phyloP scores from a whole-genome alignment of 1,140 invertebrate genomes.

The Glossosoma conforme region DNA sequence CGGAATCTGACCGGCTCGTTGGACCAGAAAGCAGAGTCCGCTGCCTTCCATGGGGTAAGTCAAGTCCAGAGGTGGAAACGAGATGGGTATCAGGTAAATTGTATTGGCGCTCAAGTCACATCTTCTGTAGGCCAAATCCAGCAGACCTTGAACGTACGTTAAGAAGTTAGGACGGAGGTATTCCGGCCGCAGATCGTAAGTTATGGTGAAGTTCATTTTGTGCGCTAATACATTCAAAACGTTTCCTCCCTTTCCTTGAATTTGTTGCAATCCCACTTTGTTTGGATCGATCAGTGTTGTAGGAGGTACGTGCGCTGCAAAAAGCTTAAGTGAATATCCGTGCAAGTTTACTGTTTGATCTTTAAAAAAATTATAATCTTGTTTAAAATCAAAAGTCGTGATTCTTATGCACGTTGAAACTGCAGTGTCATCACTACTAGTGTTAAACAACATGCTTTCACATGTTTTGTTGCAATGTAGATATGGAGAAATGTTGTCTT shows the following conservation, averaged over 20 bases:
- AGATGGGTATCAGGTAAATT: slow-evolving; percentile 12
- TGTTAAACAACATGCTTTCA: neutral
- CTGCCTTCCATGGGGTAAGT: slow-evolving; percentile 23
- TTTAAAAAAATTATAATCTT: neutral
- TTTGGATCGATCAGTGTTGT: slow-evolving; percentile 6
- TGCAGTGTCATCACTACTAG: neutral
- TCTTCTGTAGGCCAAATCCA: slow-evolving; percentile 15
- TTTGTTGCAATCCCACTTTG: slow-evolving; percentile 14
- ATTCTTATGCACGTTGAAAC: slow-evolving; percentile 13
- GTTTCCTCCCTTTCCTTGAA: slow-evolving; percentile 22
- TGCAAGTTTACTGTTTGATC: slow-evolving; percentile 13
- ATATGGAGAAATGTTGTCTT: slow-evolving; percentile 8
- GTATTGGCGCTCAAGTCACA: slow-evolving; percentile 9
- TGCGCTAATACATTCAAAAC: slow-evolving; percentile 15
- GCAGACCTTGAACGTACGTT: slow-evolving; percentile 11
- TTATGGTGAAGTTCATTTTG: slow-evolving; percentile 22
- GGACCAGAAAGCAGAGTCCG: slow-evolving; percentile 25
- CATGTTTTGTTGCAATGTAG: slow-evolving; percentile 12
- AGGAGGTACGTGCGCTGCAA: slow-evolving; percentile 5
- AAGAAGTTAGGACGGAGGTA: neutral
- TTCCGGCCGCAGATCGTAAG: neutral
- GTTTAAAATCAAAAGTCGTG: neutral
- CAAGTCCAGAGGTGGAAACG: slow-evolving; percentile 14
- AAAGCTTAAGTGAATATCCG: slow-evolving; percentile 11
- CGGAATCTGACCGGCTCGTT: slow-evolving; percentile 11